A percentile compares a stretch with the other conserved stretches of the same genome.
These are phyloP conservation scores for Aeoliscus strigatus DNA, from an alignment of 2,797 vertebrate genomes.

Conservation along the genomic window DNA sequence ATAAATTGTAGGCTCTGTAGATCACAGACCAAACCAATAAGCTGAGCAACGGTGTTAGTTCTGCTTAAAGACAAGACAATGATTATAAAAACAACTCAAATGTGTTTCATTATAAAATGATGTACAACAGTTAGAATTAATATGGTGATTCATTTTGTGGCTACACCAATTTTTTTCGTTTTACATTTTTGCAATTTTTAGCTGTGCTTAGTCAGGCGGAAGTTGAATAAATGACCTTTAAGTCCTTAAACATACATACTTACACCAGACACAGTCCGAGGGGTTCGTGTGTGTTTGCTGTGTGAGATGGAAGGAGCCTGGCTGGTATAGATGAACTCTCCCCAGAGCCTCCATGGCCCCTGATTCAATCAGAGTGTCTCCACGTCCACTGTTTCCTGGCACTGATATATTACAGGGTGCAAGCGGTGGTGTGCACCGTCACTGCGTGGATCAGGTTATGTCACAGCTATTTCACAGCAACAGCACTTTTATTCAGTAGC, in stretches of 20 bases:
- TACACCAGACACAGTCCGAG: too few relatives aligned
- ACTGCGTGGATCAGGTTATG: slow-evolving; percentile 77
- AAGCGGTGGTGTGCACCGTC: slow-evolving; percentile 61
- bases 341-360: slow-evolving; percentile 57
- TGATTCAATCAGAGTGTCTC: slow-evolving; percentile 75
- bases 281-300: slow-evolving; percentile 40
- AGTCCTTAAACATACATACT: slow-evolving; percentile 54
- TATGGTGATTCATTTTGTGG: not conserved
- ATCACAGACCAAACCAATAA: slow-evolving; percentile 36
- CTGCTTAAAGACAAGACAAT: slow-evolving; percentile 16
- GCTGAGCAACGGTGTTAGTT: slow-evolving; percentile 11
- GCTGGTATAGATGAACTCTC: slow-evolving; percentile 64
- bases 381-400: slow-evolving; percentile 71
- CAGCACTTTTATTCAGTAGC: slow-evolving; percentile 62
- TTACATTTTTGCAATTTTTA: slow-evolving; percentile 8
- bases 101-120: slow-evolving; percentile 19
- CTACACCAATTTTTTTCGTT: too few relatives aligned
- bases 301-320: slow-evolving; percentile 13
- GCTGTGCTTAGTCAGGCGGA: slow-evolving; percentile 28
- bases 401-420: slow-evolving; percentile 78
- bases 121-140: slow-evolving; percentile 9
- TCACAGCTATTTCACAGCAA: slow-evolving; percentile 66
- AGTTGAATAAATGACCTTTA: slow-evolving; percentile 49
- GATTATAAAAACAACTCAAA: slow-evolving; percentile 34
- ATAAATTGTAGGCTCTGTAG: slow-evolving; percentile 37